Percentiles rank a stretch among this genome's conserved stretches.
Conservation (phyloP, 1,140 invertebrate species). For the Stegodyphus mimosarum region DNA sequence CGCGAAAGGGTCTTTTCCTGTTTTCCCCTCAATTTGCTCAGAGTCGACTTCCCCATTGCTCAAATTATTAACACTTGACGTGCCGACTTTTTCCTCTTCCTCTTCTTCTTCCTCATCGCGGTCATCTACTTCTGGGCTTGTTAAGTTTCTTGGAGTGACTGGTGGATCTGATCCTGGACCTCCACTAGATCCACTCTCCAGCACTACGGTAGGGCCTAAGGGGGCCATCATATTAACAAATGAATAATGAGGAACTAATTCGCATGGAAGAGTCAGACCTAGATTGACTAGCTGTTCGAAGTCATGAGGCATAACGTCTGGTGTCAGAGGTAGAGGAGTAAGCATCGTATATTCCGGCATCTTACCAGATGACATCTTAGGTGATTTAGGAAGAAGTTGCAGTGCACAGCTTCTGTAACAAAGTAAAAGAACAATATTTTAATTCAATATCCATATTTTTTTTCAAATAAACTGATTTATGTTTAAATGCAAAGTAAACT, state of each 20-base stretch:
- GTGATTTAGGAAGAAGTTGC: neutral
- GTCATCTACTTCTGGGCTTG: constrained; percentile 38
- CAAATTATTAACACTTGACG: neutral
- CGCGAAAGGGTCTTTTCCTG: constrained; percentile 65
- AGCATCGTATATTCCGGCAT: constrained; percentile 58
- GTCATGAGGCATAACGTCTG: constrained; percentile 58
- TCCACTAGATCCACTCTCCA: constrained; percentile 4
- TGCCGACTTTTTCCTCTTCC: constrained; percentile 6
- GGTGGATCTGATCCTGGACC: constrained; percentile 29
- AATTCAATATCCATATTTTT: too few species aligned
- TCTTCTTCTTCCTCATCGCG: constrained; percentile 42
- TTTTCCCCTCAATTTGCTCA: neutral
- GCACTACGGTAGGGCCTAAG: constrained; percentile 13
- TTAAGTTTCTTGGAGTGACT: constrained; percentile 22
- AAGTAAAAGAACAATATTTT: too few species aligned
- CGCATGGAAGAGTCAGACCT: constrained; percentile 38
- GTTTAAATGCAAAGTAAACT: too few species aligned
- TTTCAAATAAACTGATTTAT: too few species aligned
- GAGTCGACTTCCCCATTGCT: neutral
- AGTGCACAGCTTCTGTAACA: too few species aligned
- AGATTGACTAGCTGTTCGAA: constrained; percentile 53
- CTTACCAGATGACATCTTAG: constrained; percentile 44
- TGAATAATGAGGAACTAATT: constrained; percentile 43
- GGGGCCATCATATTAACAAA: constrained; percentile 45
- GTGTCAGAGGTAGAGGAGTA: constrained; percentile 47